A percentile compares a stretch with the other conserved stretches of the same genome.
These are phyloP conservation scores for Sebastes baramenuke DNA, from an alignment of 2,797 vertebrate species.

Conservation along the genomic window DNA sequence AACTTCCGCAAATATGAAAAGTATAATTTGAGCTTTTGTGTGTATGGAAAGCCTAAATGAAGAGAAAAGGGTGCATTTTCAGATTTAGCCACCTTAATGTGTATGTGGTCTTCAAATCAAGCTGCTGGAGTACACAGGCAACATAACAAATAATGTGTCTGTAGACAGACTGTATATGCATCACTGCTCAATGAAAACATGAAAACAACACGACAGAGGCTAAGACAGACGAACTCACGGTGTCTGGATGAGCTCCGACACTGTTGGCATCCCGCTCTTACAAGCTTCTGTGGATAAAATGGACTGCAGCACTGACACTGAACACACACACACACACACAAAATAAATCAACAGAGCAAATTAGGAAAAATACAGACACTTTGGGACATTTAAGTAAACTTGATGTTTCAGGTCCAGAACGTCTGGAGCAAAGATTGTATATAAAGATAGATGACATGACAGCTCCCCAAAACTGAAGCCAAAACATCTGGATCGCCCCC, in stretches of 20 bases:
- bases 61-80: neutral
- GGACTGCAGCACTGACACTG: slow-evolving; percentile 94
- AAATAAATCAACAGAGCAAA: neutral
- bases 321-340: slow-evolving; percentile 31
- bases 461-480: too few species aligned
- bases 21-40: neutral
- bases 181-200: neutral
- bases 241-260: slow-evolving; percentile 90
- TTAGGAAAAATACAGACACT: neutral
- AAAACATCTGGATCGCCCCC: too few species aligned
- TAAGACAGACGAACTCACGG: slow-evolving; percentile 85
- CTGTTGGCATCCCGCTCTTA: slow-evolving; percentile 92
- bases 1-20: neutral
- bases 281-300: slow-evolving; percentile 94
- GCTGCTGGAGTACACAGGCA: neutral
- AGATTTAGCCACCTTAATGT: neutral
- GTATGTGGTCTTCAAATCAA: neutral
- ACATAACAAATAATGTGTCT: neutral
- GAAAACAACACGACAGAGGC: neutral
- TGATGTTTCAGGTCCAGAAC: neutral
- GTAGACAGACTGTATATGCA: neutral
- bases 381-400: neutral
- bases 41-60: rapidly evolving
- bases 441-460: neutral
- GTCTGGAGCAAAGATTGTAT: neutral